These are phyloP conservation scores for Diadema setosum DNA, from an alignment of 35 echinoderm and acorn worm species.

Conservation along the genomic window DNA sequence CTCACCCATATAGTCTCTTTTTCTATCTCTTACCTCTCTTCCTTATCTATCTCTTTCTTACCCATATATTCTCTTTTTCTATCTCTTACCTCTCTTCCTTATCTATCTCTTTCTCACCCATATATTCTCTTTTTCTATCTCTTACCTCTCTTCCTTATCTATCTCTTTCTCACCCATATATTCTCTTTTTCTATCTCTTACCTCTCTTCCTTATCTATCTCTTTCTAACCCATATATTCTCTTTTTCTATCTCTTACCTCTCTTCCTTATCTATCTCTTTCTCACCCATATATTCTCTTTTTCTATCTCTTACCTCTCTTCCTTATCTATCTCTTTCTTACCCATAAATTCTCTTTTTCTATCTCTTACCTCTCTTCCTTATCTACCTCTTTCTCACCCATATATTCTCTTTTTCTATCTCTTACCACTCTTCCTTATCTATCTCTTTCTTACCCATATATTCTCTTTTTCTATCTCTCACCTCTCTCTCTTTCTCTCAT, in stretches of 20 bases:
- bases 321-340: neutral
- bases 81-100: neutral
- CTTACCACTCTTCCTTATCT: neutral
- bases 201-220: neutral
- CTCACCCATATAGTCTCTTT: neutral
- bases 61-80: neutral
- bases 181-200: neutral
- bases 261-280: neutral
- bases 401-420: neutral
- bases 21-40: neutral
- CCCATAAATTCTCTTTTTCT: neutral
- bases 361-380: neutral
- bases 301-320: neutral
- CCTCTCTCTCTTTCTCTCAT: no score
- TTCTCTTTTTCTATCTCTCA: no score
- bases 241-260: neutral
- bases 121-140: neutral
- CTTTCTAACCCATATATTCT: neutral
- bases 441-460: neutral
- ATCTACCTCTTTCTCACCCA: neutral
- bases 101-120: neutral
- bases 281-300: neutral
- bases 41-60: neutral
- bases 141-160: neutral
- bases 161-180: neutral